phyloP scores from a whole-genome alignment of 2,888 invertebrate genomes.

The Halocaridina rubra region DNA sequence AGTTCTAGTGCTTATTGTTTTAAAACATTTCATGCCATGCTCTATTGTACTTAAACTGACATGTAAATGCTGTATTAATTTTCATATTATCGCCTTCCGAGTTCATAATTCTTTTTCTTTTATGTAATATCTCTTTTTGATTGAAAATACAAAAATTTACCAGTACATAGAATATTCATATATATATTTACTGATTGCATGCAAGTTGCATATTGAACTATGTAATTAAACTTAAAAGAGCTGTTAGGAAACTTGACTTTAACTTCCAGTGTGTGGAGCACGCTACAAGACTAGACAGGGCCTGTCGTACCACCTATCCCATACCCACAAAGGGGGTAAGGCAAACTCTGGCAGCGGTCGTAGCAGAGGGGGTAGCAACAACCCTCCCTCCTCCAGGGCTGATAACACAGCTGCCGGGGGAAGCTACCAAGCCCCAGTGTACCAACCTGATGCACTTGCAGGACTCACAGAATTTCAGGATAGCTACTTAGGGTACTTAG shows the following conservation, averaged over 20 bases:
- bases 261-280: slow-evolving; percentile 87
- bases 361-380: slow-evolving; percentile 33
- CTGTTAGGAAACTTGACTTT: slow-evolving; percentile 39
- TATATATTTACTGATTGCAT: too few relatives aligned
- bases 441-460: slow-evolving; percentile 71
- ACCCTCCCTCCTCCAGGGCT: slow-evolving; percentile 13
- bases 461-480: slow-evolving; percentile 73
- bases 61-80: too few relatives aligned
- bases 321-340: slow-evolving; percentile 76
- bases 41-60: too few relatives aligned
- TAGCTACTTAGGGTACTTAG: slow-evolving; percentile 70
- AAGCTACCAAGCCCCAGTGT: slow-evolving; percentile 67
- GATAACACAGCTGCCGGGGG: slow-evolving; percentile 23
- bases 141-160: too few relatives aligned
- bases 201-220: too few relatives aligned
- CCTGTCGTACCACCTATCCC: slow-evolving; percentile 94
- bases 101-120: too few relatives aligned
- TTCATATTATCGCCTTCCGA: too few relatives aligned
- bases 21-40: too few relatives aligned
- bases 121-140: too few relatives aligned
- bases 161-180: too few relatives aligned
- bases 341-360: slow-evolving; percentile 41
- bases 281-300: slow-evolving; percentile 97
- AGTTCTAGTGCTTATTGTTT: too few relatives aligned
- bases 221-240: too few relatives aligned